phyloP scores from a whole-genome alignment of 2,888 invertebrate genomes.

The Idaea straminata region DNA sequence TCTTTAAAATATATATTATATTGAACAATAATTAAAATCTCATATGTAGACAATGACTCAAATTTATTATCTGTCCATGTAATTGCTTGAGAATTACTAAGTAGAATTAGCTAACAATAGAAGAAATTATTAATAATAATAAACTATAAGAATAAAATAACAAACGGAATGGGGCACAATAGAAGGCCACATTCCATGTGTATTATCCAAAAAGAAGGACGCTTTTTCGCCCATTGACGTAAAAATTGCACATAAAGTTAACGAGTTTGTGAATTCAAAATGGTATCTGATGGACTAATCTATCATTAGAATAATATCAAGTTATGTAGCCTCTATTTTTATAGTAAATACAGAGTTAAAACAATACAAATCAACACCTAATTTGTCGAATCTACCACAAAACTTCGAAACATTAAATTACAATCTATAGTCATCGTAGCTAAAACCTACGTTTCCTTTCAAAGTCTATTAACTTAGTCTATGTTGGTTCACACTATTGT shows the following conservation, averaged over 20 bases:
- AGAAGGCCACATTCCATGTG: neutral
- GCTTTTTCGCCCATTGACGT: neutral
- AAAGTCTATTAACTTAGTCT: neutral
- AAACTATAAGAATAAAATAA: too few species aligned
- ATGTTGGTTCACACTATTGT: neutral
- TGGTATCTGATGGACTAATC: too few species aligned
- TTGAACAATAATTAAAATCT: too few species aligned
- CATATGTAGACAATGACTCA: neutral
- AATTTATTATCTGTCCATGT: neutral
- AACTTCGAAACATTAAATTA: neutral
- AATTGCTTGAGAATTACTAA: neutral
- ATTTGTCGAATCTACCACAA: neutral
- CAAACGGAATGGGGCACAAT: too few species aligned
- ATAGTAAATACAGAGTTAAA: neutral
- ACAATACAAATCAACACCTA: neutral
- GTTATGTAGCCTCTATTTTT: too few species aligned
- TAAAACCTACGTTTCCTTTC: neutral
- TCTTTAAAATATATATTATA: neutral
- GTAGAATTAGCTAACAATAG: neutral
- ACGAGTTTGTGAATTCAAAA: too few species aligned
- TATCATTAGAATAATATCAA: too few species aligned
- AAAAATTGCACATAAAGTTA: neutral
- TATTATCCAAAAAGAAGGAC: neutral
- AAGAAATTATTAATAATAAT: neutral
- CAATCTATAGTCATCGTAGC: neutral